A percentile compares a stretch with the other conserved stretches of the same genome.
phyloP scores from a whole-genome alignment of 1,140 invertebrate species.

The Pseudomyrmex concolor region DNA sequence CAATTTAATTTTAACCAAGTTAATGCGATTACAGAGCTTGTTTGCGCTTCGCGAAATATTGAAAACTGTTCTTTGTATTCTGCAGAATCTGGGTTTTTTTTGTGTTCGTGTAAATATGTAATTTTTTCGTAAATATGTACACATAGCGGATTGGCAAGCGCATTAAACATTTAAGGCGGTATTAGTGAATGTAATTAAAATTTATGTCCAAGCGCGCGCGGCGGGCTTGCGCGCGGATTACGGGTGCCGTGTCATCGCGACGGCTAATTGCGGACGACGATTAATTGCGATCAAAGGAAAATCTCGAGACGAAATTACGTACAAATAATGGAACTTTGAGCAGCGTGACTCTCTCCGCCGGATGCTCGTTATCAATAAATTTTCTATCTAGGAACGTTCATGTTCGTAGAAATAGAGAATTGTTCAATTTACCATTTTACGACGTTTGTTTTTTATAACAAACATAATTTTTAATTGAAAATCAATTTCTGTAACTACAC shows the following conservation, averaged over 20 bases:
- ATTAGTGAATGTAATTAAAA: constrained; percentile 72
- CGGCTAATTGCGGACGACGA: constrained; percentile 71
- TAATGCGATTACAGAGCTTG: too few relatives aligned
- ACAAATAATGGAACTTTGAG: constrained; percentile 58
- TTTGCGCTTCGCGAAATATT: neutral
- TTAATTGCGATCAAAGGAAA: constrained; percentile 71
- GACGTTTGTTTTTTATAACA: neutral
- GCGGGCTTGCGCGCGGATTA: constrained; percentile 61
- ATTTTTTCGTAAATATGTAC: constrained; percentile 42
- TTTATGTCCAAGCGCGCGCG: constrained; percentile 64
- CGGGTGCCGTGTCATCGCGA: constrained; percentile 63
- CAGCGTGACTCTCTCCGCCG: constrained; percentile 39
- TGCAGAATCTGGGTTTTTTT: neutral
- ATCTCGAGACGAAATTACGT: constrained; percentile 59
- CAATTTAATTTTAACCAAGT: too few relatives aligned
- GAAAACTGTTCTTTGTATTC: neutral
- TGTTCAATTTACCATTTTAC: neutral
- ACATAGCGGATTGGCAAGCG: constrained; percentile 56
- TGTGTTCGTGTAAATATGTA: neutral
- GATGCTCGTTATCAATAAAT: constrained; percentile 53
- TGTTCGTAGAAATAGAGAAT: neutral
- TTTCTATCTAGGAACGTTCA: neutral
- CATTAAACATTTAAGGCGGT: constrained; percentile 70
- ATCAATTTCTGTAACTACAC: too few relatives aligned
- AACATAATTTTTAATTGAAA: too few relatives aligned